Conservation (phyloP, 2,888 invertebrate species). For the Eulithis prunata region DNA sequence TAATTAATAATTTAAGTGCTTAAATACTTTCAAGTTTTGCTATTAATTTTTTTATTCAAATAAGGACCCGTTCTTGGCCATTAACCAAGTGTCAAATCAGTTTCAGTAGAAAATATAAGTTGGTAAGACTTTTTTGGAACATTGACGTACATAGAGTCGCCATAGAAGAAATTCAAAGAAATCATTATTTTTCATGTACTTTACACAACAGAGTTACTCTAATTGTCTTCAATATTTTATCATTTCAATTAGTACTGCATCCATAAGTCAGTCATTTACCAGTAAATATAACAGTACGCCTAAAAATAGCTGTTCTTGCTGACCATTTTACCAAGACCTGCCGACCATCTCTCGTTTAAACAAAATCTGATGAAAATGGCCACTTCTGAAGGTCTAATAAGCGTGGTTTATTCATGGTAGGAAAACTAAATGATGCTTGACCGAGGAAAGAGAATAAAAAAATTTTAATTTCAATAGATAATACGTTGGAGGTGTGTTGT, state of each 20-base stretch:
- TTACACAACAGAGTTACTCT: neutral
- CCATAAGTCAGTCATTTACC: constrained; percentile 49
- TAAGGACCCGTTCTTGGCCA: too few relatives aligned
- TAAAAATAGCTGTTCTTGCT: constrained; percentile 49
- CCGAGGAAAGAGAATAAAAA: constrained; percentile 50
- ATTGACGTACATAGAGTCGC: too few relatives aligned
- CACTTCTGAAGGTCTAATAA: constrained; percentile 37
- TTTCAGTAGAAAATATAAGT: too few relatives aligned
- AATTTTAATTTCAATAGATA: constrained; percentile 50
- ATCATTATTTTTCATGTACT: too few relatives aligned
- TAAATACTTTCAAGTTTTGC: too few relatives aligned
- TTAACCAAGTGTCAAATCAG: too few relatives aligned
- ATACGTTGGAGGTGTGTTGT: constrained; percentile 34
- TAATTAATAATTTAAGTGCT: too few relatives aligned
- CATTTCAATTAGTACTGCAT: constrained; percentile 45
- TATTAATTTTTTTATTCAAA: too few relatives aligned
- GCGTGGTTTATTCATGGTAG: constrained; percentile 47
- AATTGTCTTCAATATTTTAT: constrained; percentile 15
- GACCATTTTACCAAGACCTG: constrained; percentile 44
- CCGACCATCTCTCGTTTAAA: constrained; percentile 25
- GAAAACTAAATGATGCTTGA: constrained; percentile 61
- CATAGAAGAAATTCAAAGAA: too few relatives aligned
- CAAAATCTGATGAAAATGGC: constrained; percentile 9
- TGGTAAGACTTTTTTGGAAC: too few relatives aligned
- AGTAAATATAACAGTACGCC: constrained; percentile 49